Evolutionary conservation across 2,797 vertebrate species (phyloP).

Genomic region (Alfaro cultratus): DNA sequence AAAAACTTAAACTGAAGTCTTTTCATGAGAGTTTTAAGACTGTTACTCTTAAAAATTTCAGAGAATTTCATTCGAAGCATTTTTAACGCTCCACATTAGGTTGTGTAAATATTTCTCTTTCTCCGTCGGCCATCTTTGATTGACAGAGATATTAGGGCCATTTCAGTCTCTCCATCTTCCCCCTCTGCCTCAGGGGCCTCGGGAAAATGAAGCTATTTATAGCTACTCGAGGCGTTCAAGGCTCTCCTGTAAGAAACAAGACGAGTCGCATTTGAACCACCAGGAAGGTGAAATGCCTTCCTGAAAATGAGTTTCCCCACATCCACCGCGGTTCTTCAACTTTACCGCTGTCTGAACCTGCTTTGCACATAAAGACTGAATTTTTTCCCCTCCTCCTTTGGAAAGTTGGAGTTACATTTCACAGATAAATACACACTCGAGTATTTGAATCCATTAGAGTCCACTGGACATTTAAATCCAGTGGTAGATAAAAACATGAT

Average conservation of each 20-base stretch:
- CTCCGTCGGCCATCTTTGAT: constrained; percentile 38
- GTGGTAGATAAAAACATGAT: too few species aligned
- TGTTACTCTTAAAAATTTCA: neutral
- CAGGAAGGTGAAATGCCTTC: neutral
- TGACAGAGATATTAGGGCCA: constrained; percentile 70
- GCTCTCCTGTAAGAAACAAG: neutral
- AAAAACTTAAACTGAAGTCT: neutral
- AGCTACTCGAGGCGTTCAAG: constrained; percentile 31
- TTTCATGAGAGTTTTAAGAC: neutral
- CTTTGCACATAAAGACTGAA: neutral
- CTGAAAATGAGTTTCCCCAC: neutral
- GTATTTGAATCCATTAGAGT: too few species aligned
- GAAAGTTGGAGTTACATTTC: too few species aligned
- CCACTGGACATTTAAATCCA: too few species aligned
- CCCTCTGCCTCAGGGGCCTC: constrained; percentile 36
- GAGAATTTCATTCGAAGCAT: neutral
- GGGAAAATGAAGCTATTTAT: constrained; percentile 67
- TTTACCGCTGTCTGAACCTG: neutral
- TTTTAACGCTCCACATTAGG: neutral
- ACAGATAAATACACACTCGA: too few species aligned
- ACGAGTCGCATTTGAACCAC: neutral
- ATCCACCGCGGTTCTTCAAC: neutral
- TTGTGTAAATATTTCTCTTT: neutral
- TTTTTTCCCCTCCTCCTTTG: neutral
- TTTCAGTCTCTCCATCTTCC: constrained; percentile 56